Base-by-base conservation (phyloP, 92 coral and sea anemone species). In the Epizoanthus ramosus region DNA sequence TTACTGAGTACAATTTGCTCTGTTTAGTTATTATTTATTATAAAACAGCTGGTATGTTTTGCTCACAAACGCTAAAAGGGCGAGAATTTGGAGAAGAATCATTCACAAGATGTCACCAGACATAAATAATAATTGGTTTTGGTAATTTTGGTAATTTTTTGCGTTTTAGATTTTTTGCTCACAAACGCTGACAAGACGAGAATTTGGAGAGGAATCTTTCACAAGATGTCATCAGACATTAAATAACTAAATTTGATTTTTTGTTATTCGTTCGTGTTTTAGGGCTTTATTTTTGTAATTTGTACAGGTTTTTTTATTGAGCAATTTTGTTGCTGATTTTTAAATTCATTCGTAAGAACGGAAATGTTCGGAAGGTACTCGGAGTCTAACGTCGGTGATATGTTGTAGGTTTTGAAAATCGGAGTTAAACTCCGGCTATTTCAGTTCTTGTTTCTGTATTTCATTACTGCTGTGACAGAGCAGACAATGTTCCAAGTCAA, bases 1-100 rank as follows among this genome's bases (percentile, higher is more conserved):
- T 23, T 31, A 41, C 75, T 77, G 82, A 76, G 63, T 75, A 75
- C 63, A 54, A 75, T 75, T 59, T 58, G 41, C 54, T 18, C 33
- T 31, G 33, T 5, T 61, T 77, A 21, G 43, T 77, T 77, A 23
- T n/a, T 19, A 16, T 25, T 71, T 45, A 45, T 77, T 39, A 21
- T 28, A 47, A 76, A 63, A 41, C 53, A 60, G 57, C 31, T 63
- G 54, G 82, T 63, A 61, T 19, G 31, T 76, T 60, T 77, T 23
- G 52, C 15, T 50, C 52, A 3, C 47, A 67, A 33, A 67, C 72
- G 22, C 47, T 33, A 16, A 67, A 24, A 67, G 28, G 72, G 14
- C 21, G 39, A 33, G 39, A 50, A 50, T 18, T 71, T 13, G 18
- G 35, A 9, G 7, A 21, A 19, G 25, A 59, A 19, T 60, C 9